These are phyloP conservation scores for Eugnorisma glareosa DNA, from an alignment of 2,888 invertebrate genomes.

Conservation along the genomic window DNA sequence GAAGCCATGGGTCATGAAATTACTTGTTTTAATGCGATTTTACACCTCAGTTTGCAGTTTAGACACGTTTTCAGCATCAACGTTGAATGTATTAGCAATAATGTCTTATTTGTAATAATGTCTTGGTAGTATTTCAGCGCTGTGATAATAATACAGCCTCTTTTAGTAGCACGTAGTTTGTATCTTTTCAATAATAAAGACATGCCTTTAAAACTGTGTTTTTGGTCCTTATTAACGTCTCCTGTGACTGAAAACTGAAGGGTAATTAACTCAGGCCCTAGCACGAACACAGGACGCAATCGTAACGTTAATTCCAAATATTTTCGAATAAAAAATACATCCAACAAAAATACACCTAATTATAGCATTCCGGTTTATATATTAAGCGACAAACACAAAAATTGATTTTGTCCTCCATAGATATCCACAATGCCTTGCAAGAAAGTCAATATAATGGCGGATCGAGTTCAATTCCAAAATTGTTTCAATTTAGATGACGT, in stretches of 20 bases:
- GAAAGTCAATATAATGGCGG: neutral
- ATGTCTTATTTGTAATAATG: constrained; percentile 15
- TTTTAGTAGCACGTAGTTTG: constrained; percentile 22
- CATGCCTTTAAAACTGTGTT: constrained; percentile 19
- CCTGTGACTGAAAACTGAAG: neutral
- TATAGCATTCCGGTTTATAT: neutral
- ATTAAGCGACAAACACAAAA: neutral
- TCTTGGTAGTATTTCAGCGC: constrained; percentile 33
- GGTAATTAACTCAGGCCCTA: neutral
- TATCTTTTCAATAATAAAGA: constrained; percentile 54
- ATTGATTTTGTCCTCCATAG: neutral
- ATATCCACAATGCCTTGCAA: neutral
- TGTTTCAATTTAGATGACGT: no score
- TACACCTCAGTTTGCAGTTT: neutral
- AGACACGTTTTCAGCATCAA: neutral
- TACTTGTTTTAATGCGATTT: neutral
- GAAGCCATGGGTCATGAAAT: neutral
- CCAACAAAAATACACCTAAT: neutral
- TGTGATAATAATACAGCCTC: constrained; percentile 36
- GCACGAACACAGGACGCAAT: neutral
- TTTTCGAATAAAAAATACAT: neutral
- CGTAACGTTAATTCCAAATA: neutral
- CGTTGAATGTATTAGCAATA: constrained; percentile 28
- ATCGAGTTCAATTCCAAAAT: neutral
- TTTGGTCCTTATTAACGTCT: neutral